These are phyloP conservation scores for Trematomus bernacchii DNA, from an alignment of 2,797 vertebrate genomes.

Conservation along the genomic window DNA sequence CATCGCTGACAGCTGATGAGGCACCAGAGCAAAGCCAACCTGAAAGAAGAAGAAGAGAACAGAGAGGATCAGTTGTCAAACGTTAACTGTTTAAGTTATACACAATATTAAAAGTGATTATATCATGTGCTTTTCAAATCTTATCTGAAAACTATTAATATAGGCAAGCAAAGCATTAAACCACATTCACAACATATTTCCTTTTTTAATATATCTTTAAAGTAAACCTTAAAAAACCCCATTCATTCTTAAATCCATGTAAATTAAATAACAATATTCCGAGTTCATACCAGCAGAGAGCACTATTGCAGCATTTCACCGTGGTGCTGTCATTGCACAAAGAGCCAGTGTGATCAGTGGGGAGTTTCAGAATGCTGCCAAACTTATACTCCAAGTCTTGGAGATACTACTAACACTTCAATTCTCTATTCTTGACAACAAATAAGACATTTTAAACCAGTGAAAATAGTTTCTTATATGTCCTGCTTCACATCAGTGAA, in stretches of 20 bases:
- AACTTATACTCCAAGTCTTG: conserved; percentile 44
- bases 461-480: conserved; percentile 30
- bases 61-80: conserved; percentile 38
- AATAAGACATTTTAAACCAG: conserved; percentile 28
- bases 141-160: neutral
- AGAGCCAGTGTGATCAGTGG: conserved; percentile 56
- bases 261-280: conserved; percentile 18
- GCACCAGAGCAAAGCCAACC: conserved; percentile 75
- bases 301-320: conserved; percentile 74
- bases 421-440: conserved; percentile 42
- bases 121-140: neutral
- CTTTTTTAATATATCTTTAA: neutral
- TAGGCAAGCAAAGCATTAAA: neutral
- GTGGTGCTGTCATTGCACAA: conserved; percentile 39
- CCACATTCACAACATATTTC: neutral
- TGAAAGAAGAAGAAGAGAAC: conserved; percentile 59
- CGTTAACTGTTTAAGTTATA: conserved; percentile 1
- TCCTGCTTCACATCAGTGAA: conserved; percentile 22
- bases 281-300: conserved; percentile 80
- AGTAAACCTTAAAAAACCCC: neutral
- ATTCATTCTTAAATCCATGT: neutral
- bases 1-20: conserved; percentile 72
- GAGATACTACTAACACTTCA: conserved; percentile 45
- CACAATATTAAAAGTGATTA: neutral
- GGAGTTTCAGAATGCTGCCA: conserved; percentile 53